Base-by-base conservation (phyloP, 2,888 invertebrate genomes). In the Leptogaster cylindrica region DNA sequence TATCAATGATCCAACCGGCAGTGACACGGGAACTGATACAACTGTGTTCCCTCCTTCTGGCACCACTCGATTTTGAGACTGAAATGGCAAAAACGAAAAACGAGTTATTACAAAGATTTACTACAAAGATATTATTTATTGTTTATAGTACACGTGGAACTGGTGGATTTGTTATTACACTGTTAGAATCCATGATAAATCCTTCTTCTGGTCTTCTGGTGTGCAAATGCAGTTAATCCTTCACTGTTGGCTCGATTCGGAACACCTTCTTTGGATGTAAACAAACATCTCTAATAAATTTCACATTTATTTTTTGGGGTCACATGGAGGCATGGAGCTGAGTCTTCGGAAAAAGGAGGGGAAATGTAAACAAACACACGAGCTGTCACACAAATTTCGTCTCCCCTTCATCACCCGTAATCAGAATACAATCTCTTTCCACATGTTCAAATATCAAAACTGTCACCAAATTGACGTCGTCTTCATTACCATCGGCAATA, bases 1-100 rank as follows among this genome's bases (percentile, higher is more conserved):
- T 77, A 93, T 90, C 76, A 93, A 87, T 18, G 91, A 90, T 61
- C 91, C 91, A 71, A 92, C 91, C 25, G 91, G 91, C 75, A 92
- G 79, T 52, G 79, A 77, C 23, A 78, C 77, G 65, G 78, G 78
- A 55, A 79, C 80, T 61, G 79, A 79, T 23, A 80, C 79, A 67
- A 80, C 77, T 46, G 77, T 76, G 73, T 77, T 77, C 41, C 77
- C 78, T 68, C 78, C 77, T 73, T 76, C 77, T 14, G 46, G 66
- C 41, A 66, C 51, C 20, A 67, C 76, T 39, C 58, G 20, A 18
- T 36, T n/a, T 8, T 58, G 58, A 3, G 39, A 12, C 39, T 58
- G 14, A 58, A 58, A 58, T n/a, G 25, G 4, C n/a, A 8, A 1
- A 46, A 23, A 23, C 8, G 20, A 8, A 6, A 31, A n/a, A n/a